Conservation (phyloP, 2,113 vertebrate genomes). For the Calyptomena viridis region DNA sequence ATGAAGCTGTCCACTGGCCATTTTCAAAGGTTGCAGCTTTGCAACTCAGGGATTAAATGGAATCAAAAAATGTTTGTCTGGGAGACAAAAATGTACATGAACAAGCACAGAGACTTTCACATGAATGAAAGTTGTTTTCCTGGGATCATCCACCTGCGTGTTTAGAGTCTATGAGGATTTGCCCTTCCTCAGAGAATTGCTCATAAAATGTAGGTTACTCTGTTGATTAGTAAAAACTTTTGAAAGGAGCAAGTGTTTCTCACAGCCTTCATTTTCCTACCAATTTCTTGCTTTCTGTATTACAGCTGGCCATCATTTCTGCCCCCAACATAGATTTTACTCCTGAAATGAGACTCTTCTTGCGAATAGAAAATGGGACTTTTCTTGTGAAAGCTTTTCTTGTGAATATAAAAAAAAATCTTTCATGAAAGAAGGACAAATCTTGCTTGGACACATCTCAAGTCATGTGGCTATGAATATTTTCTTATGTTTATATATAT, state of each 20-base stretch:
- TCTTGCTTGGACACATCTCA: background rate
- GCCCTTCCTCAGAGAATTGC: background rate
- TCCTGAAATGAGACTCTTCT: background rate
- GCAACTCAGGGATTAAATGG: background rate
- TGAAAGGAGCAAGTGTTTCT: background rate
- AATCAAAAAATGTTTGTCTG: background rate
- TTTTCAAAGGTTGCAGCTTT: background rate
- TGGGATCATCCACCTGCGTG: background rate
- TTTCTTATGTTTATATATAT: background rate
- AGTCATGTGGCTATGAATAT: background rate
- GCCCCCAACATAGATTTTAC: background rate
- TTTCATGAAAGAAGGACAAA: constrained; percentile 13
- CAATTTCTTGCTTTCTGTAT: background rate
- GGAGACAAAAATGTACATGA: background rate
- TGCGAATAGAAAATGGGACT: background rate
- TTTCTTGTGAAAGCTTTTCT: too few species aligned
- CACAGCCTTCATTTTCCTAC: constrained; percentile 10
- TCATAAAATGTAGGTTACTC: background rate
- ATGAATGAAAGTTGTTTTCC: background rate
- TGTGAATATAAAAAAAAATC: background rate
- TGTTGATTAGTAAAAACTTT: background rate
- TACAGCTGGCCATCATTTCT: background rate
- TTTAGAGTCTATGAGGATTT: background rate
- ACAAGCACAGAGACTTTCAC: background rate
- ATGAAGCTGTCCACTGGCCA: background rate